These are phyloP conservation scores for Crotalus viridis DNA, from an alignment of 2,113 vertebrate species.

Conservation along the genomic window DNA sequence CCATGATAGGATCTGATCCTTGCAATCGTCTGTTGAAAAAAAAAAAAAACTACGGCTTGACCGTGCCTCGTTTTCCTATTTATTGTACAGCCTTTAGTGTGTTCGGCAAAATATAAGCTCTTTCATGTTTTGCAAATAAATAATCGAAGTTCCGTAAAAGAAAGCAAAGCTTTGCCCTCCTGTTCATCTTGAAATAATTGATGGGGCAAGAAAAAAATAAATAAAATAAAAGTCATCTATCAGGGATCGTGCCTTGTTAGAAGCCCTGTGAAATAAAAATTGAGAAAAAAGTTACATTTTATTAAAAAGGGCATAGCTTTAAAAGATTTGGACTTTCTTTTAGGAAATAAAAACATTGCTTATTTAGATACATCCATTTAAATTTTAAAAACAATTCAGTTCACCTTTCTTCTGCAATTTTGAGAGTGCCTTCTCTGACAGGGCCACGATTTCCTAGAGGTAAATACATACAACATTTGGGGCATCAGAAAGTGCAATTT, in stretches of 20 bases:
- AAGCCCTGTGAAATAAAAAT: neutral
- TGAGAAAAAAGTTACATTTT: too few relatives aligned
- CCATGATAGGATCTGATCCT: neutral
- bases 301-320: neutral
- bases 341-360: neutral
- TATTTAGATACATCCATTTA: neutral
- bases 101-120: neutral
- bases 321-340: neutral
- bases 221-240: neutral
- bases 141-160: neutral
- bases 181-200: neutral
- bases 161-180: neutral
- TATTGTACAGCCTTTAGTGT: neutral
- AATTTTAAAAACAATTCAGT: neutral
- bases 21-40: neutral
- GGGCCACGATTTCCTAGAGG: slow-evolving; percentile 66
- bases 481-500: neutral
- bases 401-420: slow-evolving; percentile 49
- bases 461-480: neutral
- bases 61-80: neutral
- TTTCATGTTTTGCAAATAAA: neutral
- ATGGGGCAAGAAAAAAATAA: too few relatives aligned
- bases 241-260: neutral
- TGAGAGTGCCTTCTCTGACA: slow-evolving; percentile 42
- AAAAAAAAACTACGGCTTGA: neutral